Conservation (phyloP, 2,113 vertebrate genomes). For the Rhipidura dahli region DNA sequence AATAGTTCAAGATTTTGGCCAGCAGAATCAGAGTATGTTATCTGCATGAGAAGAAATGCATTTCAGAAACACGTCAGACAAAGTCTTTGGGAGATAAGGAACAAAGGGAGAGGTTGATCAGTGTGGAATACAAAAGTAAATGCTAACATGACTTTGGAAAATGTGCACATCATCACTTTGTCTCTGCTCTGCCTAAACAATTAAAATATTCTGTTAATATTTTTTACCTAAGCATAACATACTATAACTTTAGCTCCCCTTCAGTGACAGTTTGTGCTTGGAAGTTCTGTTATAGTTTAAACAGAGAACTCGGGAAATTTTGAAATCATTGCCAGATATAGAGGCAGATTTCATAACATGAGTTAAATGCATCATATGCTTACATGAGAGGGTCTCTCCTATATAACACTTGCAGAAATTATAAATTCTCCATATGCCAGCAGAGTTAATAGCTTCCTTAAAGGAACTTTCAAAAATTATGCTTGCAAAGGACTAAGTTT, state of each 20-base stretch:
- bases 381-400: slow-evolving; percentile 29
- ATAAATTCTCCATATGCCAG: slow-evolving; percentile 47
- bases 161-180: background rate
- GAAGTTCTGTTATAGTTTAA: slow-evolving; percentile 17
- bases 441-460: slow-evolving; percentile 36
- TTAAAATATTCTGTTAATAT: slow-evolving; percentile 11
- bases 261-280: background rate
- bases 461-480: background rate
- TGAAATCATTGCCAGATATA: slow-evolving; percentile 41
- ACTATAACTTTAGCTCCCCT: background rate
- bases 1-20: background rate
- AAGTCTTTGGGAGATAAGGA: background rate
- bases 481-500: background rate
- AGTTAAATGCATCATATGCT: slow-evolving; percentile 44
- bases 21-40: background rate
- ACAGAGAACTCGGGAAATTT: slow-evolving; percentile 33
- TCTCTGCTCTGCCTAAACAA: background rate
- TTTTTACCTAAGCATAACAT: slow-evolving; percentile 19
- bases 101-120: background rate
- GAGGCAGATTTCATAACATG: slow-evolving; percentile 30
- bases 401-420: slow-evolving; percentile 47
- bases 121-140: background rate
- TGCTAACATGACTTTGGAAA: background rate
- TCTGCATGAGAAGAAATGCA: background rate
- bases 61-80: background rate